These are phyloP conservation scores for Mamestra brassicae DNA, from an alignment of 2,888 invertebrate genomes.

Conservation along the genomic window DNA sequence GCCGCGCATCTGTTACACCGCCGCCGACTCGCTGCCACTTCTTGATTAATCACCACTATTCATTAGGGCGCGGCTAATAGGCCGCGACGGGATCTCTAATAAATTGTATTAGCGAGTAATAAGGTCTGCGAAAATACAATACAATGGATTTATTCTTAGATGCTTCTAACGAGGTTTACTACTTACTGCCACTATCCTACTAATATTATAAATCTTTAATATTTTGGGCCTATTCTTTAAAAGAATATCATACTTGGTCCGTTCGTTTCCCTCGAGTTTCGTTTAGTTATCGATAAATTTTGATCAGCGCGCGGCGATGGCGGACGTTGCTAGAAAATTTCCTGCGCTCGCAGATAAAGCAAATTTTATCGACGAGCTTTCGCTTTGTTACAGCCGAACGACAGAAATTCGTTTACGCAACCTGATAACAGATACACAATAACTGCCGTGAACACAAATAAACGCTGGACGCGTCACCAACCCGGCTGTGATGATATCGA, in stretches of 20 bases:
- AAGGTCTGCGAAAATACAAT: conserved; percentile 12
- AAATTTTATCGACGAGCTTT: conserved; percentile 62
- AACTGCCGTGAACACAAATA: conserved; percentile 40
- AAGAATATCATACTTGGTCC: conserved; percentile 38
- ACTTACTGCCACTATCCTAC: conserved; percentile 4
- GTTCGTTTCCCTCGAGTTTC: conserved; percentile 45
- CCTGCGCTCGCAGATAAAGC: conserved; percentile 61
- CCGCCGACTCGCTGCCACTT: conserved; percentile 5
- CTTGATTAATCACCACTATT: conserved; percentile 34
- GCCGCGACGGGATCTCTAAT: not conserved
- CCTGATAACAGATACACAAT: conserved; percentile 55
- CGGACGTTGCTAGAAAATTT: conserved; percentile 53
- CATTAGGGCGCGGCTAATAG: conserved; percentile 24
- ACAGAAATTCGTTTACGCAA: conserved; percentile 53
- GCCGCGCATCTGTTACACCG: not conserved
- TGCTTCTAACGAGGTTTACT: not conserved
- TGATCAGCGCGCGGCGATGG: conserved; percentile 51
- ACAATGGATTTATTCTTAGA: too few relatives aligned
- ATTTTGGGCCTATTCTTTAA: conserved; percentile 17
- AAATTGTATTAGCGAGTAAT: conserved; percentile 33
- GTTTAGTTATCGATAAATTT: conserved; percentile 63
- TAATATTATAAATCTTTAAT: not conserved
- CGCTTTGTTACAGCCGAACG: conserved; percentile 54
- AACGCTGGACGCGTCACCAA: conserved; percentile 17
- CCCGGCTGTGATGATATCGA: conserved; percentile 21